Base-by-base conservation (phyloP, 2,888 invertebrate species). In the Sesia apiformis region DNA sequence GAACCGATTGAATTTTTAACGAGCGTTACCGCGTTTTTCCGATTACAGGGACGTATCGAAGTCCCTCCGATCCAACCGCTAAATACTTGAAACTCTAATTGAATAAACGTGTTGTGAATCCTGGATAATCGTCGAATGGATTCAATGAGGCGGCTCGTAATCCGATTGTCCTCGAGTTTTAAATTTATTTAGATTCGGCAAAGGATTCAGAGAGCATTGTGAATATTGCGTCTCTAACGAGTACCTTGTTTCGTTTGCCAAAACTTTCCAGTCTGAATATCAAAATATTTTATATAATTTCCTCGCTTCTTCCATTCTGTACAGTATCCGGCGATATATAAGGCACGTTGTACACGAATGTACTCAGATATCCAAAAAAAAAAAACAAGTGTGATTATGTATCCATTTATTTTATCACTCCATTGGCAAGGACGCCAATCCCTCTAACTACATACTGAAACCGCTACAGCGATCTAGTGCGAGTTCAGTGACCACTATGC, bases 31-130 rank as follows among this genome's bases (percentile, higher is more conserved):
- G 46, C 63, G 60, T 70, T 69, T 70, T 69, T 67, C 61, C 67
- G 67, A 60, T 60, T 59, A 56, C 56, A 46, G 38, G 23, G 23
- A 23, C 23, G 23, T 23, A 23, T 23, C 23, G 23, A 23, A 23
- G 23, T 39, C 51, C 55, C 52, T 38, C 62, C 56, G 62, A 55
- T 58, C 62, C 63, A 55, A 57, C 69, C 71, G 72, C 74, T 76
- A 76, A 78, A 78, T 77, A 78, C 78, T 78, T 72, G 69, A 67
- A 74, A 71, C 67, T 76, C 79, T 81, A 81, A 80, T 81, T 81
- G 80, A 79, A 80, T 80, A 80, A 78, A 76, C 81, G 80, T 81
- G 80, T 81, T 74, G 67, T 67, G 71, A 70, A 74, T 74, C 64
- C 70, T 61, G 67, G 72, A 74, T 76, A 71, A 78, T 78, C 76